Conservation (phyloP, 2,888 invertebrate genomes). For the Zootermopsis nevadensis region DNA sequence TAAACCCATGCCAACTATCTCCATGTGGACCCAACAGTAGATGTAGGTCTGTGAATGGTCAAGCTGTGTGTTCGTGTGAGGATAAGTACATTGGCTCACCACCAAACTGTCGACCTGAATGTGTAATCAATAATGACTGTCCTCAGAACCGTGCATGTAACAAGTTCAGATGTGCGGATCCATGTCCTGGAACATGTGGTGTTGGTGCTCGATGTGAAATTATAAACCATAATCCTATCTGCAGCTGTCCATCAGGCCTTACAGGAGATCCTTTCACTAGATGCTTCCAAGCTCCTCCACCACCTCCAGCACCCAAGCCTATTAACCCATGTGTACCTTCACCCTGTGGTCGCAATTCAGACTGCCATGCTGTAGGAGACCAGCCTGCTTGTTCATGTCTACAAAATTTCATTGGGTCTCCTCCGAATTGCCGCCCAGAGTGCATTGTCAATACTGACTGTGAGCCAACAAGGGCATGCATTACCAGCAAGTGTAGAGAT, state of each 20-base stretch:
- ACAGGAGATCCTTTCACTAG: conserved; percentile 59
- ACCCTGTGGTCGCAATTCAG: conserved; percentile 66
- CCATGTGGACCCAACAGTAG: conserved; percentile 76
- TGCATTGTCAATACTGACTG: conserved; percentile 67
- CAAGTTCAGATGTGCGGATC: conserved; percentile 59
- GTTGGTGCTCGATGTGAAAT: conserved; percentile 58
- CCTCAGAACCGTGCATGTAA: conserved; percentile 59
- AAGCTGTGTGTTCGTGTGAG: conserved; percentile 75
- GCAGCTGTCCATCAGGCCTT: conserved; percentile 59
- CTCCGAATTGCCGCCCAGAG: conserved; percentile 80
- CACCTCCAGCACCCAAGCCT: conserved; percentile 63
- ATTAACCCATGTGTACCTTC: conserved; percentile 75
- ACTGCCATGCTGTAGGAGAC: conserved; percentile 60
- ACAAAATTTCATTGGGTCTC: conserved; percentile 72
- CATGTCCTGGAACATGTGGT: conserved; percentile 59
- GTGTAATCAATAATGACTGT: conserved; percentile 60
- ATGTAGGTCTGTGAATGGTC: conserved; percentile 71
- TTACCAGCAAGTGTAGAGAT: conserved; percentile 64
- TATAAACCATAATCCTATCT: conserved; percentile 59
- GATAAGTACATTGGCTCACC: conserved; percentile 71
- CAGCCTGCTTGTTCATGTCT: conserved; percentile 70
- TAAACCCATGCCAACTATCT: conserved; percentile 73
- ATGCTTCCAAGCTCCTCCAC: conserved; percentile 60
- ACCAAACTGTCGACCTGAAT: conserved; percentile 62
- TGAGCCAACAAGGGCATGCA: conserved; percentile 63